Evolutionary conservation across 2,888 invertebrate species (phyloP), one percentile per base, ranked within the genome.

Genomic region (Clusia tigrina): DNA sequence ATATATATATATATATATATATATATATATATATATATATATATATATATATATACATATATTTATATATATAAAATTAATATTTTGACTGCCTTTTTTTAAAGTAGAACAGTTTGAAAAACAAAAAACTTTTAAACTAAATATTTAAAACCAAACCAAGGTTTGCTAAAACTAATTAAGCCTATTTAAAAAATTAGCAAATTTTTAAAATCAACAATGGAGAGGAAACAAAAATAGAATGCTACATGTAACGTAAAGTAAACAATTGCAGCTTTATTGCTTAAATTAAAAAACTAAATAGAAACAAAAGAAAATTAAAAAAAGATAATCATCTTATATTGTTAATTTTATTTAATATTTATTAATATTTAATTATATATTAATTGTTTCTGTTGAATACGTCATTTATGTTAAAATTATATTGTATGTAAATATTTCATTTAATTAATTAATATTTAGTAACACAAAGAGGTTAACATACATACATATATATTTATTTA

Each of bases 1-100:
- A n/a, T n/a, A n/a, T n/a, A n/a, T n/a, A n/a, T n/a, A n/a, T n/a
- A n/a, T n/a, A n/a, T n/a, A n/a, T n/a, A n/a, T n/a, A n/a, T n/a
- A n/a, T n/a, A n/a, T n/a, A n/a, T n/a, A n/a, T n/a, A n/a, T n/a
- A n/a, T n/a, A n/a, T n/a, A n/a, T n/a, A n/a, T n/a, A n/a, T n/a
- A n/a, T n/a, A n/a, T n/a, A n/a, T 60, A 66, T 70, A 63, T 42
- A 69, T 67, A 32, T 12, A 32, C 12, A 20, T 1, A 15, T 17
- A 18, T n/a, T 10, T 20, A 48, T 10, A 48, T 48, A 18, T 48
- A 24, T 53, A 3, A 1, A 32, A 51, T 25, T 57, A 62, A 69
- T 63, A 15, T 63, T 66, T 78, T 71, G 74, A 79, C 75, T 77
- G 76, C 76, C 79, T 78, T 75, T 77, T 72, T 77, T 75, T 65